Evolutionary conservation across 2,797 vertebrate species (phyloP), one percentile per base, ranked within the genome.

Genomic region (Scomberomorus guttatus): DNA sequence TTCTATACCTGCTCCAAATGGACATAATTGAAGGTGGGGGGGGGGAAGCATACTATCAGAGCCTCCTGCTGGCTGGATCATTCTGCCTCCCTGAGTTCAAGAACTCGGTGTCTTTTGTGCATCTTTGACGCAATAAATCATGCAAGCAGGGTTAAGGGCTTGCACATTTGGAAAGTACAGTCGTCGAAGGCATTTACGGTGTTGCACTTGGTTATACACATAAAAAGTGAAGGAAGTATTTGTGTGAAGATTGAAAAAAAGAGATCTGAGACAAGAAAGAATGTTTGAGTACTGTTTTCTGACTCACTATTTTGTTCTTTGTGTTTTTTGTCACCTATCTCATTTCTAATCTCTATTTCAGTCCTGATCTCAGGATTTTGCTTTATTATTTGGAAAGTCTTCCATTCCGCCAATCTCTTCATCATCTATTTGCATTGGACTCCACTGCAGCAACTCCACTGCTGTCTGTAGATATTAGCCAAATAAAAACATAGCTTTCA

Each of bases 401-500:
- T 76, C 63, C 29, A 29, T 74, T 75, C 67, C 50, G 81, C 67
- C 70, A 64, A 75, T 89, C 71, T 79, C 75, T 69, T 79, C 75
- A 56, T 80, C 67, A 83, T 89, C 72, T 89, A 69, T 89, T 88
- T 90, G 82, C 54, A 39, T 83, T 90, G 82, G 86, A 87, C 79
- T 81, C 72, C n/a, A 25, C 59, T 50, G 46, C 62, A 46, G 51
- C 27, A 54, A 69, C 24, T 50, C 62, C 46, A 72, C 59, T 52
- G 75, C 78, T 74, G 72, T 89, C 83, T 86, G 82, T 77, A 86
- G 82, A 84, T 85, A 80, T 48, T 77, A 79, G 72, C 75, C 78
- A 79, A 82, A 91, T 87, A 87, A 60, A 86, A 91, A 87, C 79
- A 85, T 60, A 29, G 74, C 80, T 89, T 89, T 87, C 81, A 90